Percentiles rank a stretch among this genome's conserved stretches.
phyloP scores from a whole-genome alignment of 1,140 invertebrate species.

The Drosophila persimilis region DNA sequence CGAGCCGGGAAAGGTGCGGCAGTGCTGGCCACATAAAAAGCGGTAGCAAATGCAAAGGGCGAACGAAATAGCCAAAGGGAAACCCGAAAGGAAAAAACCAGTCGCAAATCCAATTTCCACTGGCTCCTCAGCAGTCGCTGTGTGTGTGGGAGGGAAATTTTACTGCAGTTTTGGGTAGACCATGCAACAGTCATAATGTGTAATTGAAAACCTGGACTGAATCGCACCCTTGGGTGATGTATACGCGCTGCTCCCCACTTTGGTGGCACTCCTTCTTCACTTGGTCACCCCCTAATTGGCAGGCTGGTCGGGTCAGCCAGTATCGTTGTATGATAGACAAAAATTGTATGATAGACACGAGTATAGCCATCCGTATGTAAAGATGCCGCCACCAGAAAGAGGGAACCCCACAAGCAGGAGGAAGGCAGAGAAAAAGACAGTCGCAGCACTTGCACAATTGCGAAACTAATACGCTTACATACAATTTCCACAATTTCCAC shows the following conservation, averaged over 20 bases:
- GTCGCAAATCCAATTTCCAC: constrained; percentile 77
- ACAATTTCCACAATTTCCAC: constrained; percentile 69
- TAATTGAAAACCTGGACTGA: constrained; percentile 79
- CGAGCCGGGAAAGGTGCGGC: constrained; percentile 38
- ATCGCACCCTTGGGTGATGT: constrained; percentile 65
- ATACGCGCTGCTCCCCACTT: constrained; percentile 1
- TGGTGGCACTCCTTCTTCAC: neutral
- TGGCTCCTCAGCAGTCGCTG: neutral
- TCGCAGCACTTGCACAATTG: constrained; percentile 52
- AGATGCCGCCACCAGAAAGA: constrained; percentile 23
- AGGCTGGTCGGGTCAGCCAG: constrained; percentile 28
- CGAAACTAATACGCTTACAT: constrained; percentile 70
- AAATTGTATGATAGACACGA: constrained; percentile 25
- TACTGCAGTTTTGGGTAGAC: constrained; percentile 42
- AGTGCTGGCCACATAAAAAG: constrained; percentile 46
- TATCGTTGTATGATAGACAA: neutral
- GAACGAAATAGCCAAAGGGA: constrained; percentile 14
- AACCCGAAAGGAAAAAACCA: constrained; percentile 31
- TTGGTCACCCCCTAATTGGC: constrained; percentile 62
- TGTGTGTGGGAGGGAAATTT: constrained; percentile 46
- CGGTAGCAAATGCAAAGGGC: constrained; percentile 20
- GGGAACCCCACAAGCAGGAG: constrained; percentile 25
- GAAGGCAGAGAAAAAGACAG: constrained; percentile 32
- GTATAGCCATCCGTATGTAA: constrained; percentile 40
- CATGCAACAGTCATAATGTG: constrained; percentile 71